A percentile compares a stretch with the other conserved stretches of the same genome.
phyloP scores from a whole-genome alignment of 2,888 invertebrate species.

The Drosophila paramelanica region DNA sequence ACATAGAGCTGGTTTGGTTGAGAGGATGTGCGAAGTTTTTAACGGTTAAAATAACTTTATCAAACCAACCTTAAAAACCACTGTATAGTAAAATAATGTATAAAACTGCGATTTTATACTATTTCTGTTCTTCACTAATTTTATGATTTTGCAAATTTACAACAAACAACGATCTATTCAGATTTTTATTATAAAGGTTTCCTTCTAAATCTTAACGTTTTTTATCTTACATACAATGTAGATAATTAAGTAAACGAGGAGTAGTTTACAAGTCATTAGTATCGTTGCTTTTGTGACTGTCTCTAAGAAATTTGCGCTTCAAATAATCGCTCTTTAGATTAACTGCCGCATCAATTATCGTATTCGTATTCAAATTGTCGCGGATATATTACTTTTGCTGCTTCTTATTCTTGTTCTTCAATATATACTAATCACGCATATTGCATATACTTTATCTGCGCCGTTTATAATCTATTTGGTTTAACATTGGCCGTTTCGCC shows the following conservation, averaged over 20 bases:
- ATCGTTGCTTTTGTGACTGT: slow-evolving; percentile 34
- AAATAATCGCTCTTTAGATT: slow-evolving; percentile 20
- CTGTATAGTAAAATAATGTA: no score
- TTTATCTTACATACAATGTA: neutral
- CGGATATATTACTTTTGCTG: slow-evolving; percentile 10
- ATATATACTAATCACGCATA: slow-evolving; percentile 24
- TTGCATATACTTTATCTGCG: slow-evolving; percentile 43
- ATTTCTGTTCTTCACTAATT: neutral
- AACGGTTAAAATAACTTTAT: neutral
- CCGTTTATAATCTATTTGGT: slow-evolving; percentile 44
- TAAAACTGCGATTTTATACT: neutral
- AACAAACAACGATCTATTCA: slow-evolving; percentile 2
- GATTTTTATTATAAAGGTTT: neutral
- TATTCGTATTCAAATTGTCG: slow-evolving; percentile 16
- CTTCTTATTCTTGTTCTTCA: slow-evolving; percentile 5
- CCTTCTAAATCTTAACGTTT: neutral
- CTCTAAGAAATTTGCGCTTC: slow-evolving; percentile 40
- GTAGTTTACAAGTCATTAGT: neutral
- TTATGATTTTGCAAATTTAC: neutral
- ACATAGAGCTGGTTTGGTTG: slow-evolving; percentile 34
- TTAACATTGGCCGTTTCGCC: slow-evolving; percentile 26
- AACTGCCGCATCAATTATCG: slow-evolving; percentile 37
- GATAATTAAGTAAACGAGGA: neutral
- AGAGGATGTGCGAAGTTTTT: neutral
- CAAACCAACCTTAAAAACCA: neutral